Base-by-base conservation (phyloP, 2,888 invertebrate species). In the Argyresthia albistria region DNA sequence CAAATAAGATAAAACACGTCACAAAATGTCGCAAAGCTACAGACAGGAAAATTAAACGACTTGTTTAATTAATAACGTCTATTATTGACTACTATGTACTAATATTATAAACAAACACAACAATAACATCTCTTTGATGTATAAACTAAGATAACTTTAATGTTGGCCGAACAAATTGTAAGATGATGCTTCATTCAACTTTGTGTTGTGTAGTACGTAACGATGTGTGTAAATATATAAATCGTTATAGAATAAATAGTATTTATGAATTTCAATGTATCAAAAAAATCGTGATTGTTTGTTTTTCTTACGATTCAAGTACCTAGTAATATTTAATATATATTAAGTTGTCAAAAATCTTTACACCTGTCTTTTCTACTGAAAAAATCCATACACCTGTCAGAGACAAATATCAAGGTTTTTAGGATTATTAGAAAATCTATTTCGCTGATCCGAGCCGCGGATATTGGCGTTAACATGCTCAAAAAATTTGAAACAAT, bases 181-280 rank as follows among this genome's bases (percentile, higher is more conserved):
- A 14, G 9, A 39, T 39, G 37, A 37, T 49, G 49, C 49, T 49
- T 49, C 37, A 39, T 12, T 37, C 39, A 36, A n/a, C 43, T 49
- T 49, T 14, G 10, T 43, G 43, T 14, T 4, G 16, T 9, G 14
- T 1, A 47, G 14, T 35, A 52, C 14, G n/a, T n/a, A n/a, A n/a
- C n/a, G 52, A 16, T 35, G 36, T 11, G 12, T 43, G n/a, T 11
- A 47, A 55, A 50, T 55, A 47, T 39, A 39, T 39, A 39, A 39
- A 39, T n/a, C 8, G 8, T 39, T 39, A 39, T 39, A 39, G 39
- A n/a, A 11, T 11, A 39, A 39, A 39, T 39, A 11, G 3, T 39
- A 39, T 39, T 39, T 25, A 25, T 25, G 25, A 39, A 11, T 39
- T 39, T 39, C 1, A 39, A 11, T 39, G 39, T 6, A 39, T 4